Evolutionary conservation across 2,113 vertebrate species (phyloP), one percentile per base, ranked within the genome.

Genomic region (Poecilia latipinna): DNA sequence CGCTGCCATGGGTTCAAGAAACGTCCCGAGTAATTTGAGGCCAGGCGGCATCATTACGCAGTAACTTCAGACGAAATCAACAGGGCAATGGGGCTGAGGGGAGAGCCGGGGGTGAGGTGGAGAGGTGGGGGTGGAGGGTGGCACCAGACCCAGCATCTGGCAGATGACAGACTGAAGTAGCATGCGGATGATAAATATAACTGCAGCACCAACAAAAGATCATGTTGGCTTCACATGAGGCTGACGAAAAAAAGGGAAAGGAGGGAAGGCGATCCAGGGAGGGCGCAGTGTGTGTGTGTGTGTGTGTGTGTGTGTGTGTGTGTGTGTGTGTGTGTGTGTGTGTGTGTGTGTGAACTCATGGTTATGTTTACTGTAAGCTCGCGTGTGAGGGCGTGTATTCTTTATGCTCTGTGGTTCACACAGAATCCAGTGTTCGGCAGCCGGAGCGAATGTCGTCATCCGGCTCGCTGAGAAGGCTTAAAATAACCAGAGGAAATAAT

Each of bases 401-500:
- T 72, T 44, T 71, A 44, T 78, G 76, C 61, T 32, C 69, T 77
- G 78, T 33, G 60, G 83, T 83, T 89, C 83, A 90, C 91, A 93
- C 86, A 89, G 79, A 86, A 64, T 83, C 73, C 75, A 82, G 74
- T 91, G 85, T 89, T 80, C 31, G 42, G 33, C 13, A 79, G 73
- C 75, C 80, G 61, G 72, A 79, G 68, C 31, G 32, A 76, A 84
- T 90, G 83, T 64, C 86, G 80, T 92, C 91, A 92, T 78, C 31
- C 61, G 4, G 8, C 65, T 42, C 70, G 80, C 85, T 72, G 81
- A 44, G 65, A 51, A 75, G 77, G 70, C 81, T 88, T 88, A 82
- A 89, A 94, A 92, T 92, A 94, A 85, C 89, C 78, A 33, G 44
- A 84, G 89, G 91, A 90, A 90, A 89, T 80, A 42, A 88, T 80